phyloP scores from a whole-genome alignment of 2,888 invertebrate genomes.

The Pelosia muscerda region DNA sequence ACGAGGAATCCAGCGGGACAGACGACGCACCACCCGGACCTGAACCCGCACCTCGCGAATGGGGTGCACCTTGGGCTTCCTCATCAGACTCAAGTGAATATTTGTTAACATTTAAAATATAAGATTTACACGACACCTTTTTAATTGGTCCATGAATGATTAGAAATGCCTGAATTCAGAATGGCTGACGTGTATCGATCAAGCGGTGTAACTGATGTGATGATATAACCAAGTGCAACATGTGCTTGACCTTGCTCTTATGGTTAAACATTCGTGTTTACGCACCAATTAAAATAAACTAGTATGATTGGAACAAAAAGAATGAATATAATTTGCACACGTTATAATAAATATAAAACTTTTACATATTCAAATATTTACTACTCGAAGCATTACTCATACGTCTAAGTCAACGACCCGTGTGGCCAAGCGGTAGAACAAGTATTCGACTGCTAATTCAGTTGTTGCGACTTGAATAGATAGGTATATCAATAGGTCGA shows the following conservation, averaged over 20 bases:
- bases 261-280: neutral
- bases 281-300: neutral
- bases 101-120: neutral
- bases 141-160: neutral
- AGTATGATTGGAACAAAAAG: neutral
- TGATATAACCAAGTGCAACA: neutral
- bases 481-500: too few species aligned
- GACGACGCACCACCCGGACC: slow-evolving; percentile 83
- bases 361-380: neutral
- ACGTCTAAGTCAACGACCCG: neutral
- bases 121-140: too few species aligned
- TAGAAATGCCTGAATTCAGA: neutral
- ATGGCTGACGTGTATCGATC: too few species aligned
- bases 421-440: neutral
- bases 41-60: slow-evolving; percentile 82
- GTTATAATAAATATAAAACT: too few species aligned
- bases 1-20: slow-evolving; percentile 81
- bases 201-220: too few species aligned
- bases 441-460: neutral
- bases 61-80: slow-evolving; percentile 86
- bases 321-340: too few species aligned
- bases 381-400: too few species aligned
- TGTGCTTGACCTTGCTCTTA: neutral
- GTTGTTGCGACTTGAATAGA: too few species aligned
- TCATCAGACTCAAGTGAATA: slow-evolving; percentile 79